Evolutionary conservation across 1,140 invertebrate genomes (phyloP), one percentile per base, ranked within the genome.

Genomic region (Drosophila repleta): DNA sequence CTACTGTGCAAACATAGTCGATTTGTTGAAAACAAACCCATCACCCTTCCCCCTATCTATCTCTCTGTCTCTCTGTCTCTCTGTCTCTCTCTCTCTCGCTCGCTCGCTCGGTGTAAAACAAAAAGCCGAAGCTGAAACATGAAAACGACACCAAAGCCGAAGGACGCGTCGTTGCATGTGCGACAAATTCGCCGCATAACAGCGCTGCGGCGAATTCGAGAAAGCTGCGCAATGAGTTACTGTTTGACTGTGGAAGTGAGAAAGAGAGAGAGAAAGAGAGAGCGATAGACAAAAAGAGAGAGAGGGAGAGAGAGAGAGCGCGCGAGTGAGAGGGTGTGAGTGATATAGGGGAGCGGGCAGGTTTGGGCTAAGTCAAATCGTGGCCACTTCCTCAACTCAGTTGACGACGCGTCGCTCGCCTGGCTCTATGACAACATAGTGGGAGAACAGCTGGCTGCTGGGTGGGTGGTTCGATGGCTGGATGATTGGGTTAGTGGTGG

Each of bases 191-290:
- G 65, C 48, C 51, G 13, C 29, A 26, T 17, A 76, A 67, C 53
- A 48, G 21, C 65, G 70, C 62, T 82, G 82, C 81, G 81, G 81
- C 81, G 81, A 85, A 85, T 85, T 85, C 52, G 32, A 18, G 60
- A 48, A 58, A 67, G 64, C 57, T 75, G 65, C 53, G 55, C 51
- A 29, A 46, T 45, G 32, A 35, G 32, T 35, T 35, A 35, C 10
- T 35, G 32, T 35, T 8, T 24, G 39, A 10, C 29, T 45, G n/a
- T 26, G 43, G 4, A 21, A 7, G 24, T 3, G 2, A 0, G 29
- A 32, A 8, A 8, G 29, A 32, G 29, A 4, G 7, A 32, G 29
- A 32, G 29, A 7, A 1, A 32, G 6, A 10, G 0, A 39, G 37
- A 39, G 13, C 2, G 37, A 39, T 3, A 39, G 4, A 39, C 13